These are phyloP conservation scores for Tortricodes alternella DNA, from an alignment of 2,888 invertebrate genomes.

Conservation along the genomic window DNA sequence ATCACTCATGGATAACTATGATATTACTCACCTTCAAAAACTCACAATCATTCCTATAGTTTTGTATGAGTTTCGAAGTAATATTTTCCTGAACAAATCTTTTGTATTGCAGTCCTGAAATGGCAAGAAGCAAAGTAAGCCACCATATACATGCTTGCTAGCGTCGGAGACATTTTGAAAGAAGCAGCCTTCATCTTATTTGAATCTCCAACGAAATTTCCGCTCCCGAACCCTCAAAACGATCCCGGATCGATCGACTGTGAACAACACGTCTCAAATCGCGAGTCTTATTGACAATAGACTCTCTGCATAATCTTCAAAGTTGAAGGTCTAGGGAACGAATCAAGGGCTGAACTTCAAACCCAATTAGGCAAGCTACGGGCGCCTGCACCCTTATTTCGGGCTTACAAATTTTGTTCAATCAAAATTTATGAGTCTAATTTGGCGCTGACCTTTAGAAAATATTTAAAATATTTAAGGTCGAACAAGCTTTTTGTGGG, in stretches of 20 bases:
- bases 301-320: slow-evolving; percentile 19
- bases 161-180: too few relatives aligned
- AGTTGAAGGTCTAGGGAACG: slow-evolving; percentile 23
- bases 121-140: neutral
- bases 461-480: too few relatives aligned
- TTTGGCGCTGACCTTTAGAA: too few relatives aligned
- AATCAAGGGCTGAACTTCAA: neutral
- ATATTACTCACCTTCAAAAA: too few relatives aligned
- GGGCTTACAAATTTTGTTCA: neutral
- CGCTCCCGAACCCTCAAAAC: neutral
- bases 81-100: too few relatives aligned
- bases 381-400: neutral
- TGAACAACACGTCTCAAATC: slow-evolving; percentile 4
- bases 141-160: too few relatives aligned
- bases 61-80: too few relatives aligned
- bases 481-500: too few relatives aligned
- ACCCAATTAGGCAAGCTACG: slow-evolving; percentile 7
- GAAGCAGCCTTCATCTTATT: neutral
- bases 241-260: slow-evolving; percentile 4
- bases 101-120: too few relatives aligned
- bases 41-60: too few relatives aligned
- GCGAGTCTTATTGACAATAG: slow-evolving; percentile 7
- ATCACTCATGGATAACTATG: too few relatives aligned
- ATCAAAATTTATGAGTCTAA: neutral
- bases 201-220: neutral